Conservation (phyloP, 2,888 invertebrate species). For the Bibio marci region DNA sequence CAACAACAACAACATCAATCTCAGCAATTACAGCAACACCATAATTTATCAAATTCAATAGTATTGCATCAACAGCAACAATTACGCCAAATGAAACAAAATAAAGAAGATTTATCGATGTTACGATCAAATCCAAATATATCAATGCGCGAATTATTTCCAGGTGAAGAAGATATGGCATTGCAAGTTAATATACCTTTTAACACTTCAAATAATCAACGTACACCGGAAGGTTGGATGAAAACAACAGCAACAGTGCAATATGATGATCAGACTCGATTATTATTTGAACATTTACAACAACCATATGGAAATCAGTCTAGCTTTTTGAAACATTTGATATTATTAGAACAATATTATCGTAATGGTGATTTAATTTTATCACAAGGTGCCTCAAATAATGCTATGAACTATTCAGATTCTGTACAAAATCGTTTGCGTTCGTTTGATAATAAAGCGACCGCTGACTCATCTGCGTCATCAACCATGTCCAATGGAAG, state of each 20-base stretch:
- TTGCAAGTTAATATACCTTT: constrained; percentile 61
- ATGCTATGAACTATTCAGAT: constrained; percentile 60
- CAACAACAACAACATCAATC: background rate
- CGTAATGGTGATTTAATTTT: constrained; percentile 61
- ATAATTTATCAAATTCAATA: too few relatives aligned
- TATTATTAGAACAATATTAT: constrained; percentile 68
- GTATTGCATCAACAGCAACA: constrained; percentile 15
- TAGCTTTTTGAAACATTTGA: constrained; percentile 64
- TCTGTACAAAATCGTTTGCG: constrained; percentile 62
- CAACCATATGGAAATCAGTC: constrained; percentile 78
- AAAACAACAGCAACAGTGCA: constrained; percentile 62
- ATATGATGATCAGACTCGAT: constrained; percentile 65
- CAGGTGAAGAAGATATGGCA: constrained; percentile 68
- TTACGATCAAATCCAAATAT: constrained; percentile 52
- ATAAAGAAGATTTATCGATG: constrained; percentile 22
- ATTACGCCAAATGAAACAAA: constrained; percentile 10
- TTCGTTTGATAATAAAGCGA: constrained; percentile 48
- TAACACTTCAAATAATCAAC: constrained; percentile 26
- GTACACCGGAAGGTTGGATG: constrained; percentile 73
- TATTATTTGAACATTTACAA: constrained; percentile 65
- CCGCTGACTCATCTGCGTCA: background rate
- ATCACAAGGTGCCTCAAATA: constrained; percentile 52
- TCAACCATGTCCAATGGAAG: background rate
- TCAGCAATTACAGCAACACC: constrained; percentile 11
- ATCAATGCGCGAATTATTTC: constrained; percentile 62